Evolutionary conservation across 1,140 invertebrate species (phyloP).

Genomic region (Drosophila trapezifrons): DNA sequence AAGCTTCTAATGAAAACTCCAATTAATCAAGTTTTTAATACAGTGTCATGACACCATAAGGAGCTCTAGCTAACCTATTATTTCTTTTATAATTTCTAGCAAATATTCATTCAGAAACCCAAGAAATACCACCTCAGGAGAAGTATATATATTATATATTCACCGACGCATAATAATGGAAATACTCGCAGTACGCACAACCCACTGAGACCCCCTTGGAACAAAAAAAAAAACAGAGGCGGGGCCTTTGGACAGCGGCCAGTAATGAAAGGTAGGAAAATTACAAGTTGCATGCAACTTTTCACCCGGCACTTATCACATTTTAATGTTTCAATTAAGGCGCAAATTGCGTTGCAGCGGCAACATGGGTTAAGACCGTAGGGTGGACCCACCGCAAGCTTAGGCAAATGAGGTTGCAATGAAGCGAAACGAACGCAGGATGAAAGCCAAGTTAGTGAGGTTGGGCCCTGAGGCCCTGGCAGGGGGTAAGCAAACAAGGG

Average conservation of each 20-base stretch:
- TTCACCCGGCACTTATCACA: slow-evolving; percentile 82
- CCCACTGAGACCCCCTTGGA: background rate
- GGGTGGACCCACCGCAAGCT: slow-evolving; percentile 60
- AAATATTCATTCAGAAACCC: background rate
- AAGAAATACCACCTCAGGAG: too few relatives aligned
- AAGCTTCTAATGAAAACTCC: too few relatives aligned
- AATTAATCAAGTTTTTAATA: too few relatives aligned
- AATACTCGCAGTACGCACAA: slow-evolving; percentile 2
- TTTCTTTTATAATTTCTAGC: too few relatives aligned
- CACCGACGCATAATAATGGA: background rate
- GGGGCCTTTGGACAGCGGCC: background rate
- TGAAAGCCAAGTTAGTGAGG: slow-evolving; percentile 58
- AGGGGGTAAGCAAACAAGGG: background rate
- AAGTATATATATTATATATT: background rate
- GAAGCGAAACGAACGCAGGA: slow-evolving; percentile 60
- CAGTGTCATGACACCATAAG: too few relatives aligned
- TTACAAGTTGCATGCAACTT: slow-evolving; percentile 70
- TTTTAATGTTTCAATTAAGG: slow-evolving; percentile 84
- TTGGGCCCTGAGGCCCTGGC: background rate
- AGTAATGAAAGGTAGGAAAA: slow-evolving; percentile 50
- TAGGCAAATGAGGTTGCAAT: slow-evolving; percentile 64
- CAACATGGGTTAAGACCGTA: slow-evolving; percentile 14
- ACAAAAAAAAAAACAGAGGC: background rate
- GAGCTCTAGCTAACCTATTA: too few relatives aligned
- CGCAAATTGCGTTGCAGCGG: slow-evolving; percentile 73